These are phyloP conservation scores for Grus americana DNA, from an alignment of 2,113 vertebrate genomes.

Conservation along the genomic window DNA sequence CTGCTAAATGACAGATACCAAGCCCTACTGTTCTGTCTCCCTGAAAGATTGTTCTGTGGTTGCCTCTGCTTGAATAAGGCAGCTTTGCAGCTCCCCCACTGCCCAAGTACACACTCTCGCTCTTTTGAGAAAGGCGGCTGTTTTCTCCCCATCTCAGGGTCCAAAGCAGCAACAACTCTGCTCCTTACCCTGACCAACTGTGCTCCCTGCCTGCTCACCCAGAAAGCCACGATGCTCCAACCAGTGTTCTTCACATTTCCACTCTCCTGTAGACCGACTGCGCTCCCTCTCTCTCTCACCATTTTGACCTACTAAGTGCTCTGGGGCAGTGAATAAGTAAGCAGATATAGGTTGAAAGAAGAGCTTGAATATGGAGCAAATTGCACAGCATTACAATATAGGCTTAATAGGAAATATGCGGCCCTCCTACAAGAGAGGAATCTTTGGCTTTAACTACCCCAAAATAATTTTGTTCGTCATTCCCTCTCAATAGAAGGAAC, in stretches of 20 bases:
- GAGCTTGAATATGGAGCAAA: background rate
- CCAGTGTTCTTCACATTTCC: background rate
- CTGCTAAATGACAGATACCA: background rate
- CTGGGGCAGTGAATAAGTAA: background rate
- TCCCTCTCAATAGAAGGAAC: background rate
- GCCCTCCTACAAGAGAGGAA: background rate
- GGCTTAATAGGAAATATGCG: background rate
- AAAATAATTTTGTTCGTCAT: background rate
- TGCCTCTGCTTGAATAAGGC: background rate
- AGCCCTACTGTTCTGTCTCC: background rate
- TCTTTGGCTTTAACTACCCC: slow-evolving; percentile 58
- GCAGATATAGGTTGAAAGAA: background rate
- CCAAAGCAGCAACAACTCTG: background rate
- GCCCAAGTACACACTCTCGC: accelerated
- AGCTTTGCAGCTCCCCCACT: background rate
- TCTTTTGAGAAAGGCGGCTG: background rate
- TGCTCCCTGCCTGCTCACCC: background rate
- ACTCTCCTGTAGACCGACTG: background rate
- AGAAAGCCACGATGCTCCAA: background rate
- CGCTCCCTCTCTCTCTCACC: background rate
- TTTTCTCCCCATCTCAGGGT: background rate
- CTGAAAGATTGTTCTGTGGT: background rate
- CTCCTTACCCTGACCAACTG: background rate
- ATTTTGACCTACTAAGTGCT: background rate
- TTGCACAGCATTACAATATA: background rate